phyloP scores from a whole-genome alignment of 2,113 vertebrate genomes.

The Isurus oxyrinchus region DNA sequence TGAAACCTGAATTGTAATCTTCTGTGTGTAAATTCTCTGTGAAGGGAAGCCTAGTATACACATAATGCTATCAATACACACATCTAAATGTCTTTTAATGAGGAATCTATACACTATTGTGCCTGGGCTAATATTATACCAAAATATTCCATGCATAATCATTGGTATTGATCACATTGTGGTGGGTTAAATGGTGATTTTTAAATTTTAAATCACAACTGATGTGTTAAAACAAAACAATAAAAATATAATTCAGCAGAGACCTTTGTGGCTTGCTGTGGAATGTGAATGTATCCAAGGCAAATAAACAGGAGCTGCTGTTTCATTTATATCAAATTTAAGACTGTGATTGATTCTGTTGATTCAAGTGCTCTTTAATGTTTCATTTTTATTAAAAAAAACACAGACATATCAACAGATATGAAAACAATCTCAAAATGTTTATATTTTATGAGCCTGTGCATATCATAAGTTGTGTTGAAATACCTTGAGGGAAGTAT shows the following conservation, averaged over 20 bases:
- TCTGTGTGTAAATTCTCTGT: neutral
- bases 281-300: neutral
- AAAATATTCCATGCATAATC: neutral
- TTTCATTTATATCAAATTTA: neutral
- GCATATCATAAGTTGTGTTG: neutral
- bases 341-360: neutral
- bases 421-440: neutral
- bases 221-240: neutral
- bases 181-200: neutral
- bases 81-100: neutral
- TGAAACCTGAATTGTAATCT: neutral
- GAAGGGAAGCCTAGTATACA: neutral
- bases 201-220: neutral
- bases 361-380: neutral
- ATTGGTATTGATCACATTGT: neutral
- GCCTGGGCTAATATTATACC: neutral
- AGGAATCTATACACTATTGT: neutral
- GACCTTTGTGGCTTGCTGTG: neutral
- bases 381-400: neutral
- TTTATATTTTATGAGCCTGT: neutral
- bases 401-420: neutral
- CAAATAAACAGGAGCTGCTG: neutral
- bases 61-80: neutral
- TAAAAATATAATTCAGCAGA: neutral
- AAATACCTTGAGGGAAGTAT: slow-evolving; percentile 8